Base-by-base conservation (phyloP, 2,888 invertebrate species). In the Lasioglossum villosulum region DNA sequence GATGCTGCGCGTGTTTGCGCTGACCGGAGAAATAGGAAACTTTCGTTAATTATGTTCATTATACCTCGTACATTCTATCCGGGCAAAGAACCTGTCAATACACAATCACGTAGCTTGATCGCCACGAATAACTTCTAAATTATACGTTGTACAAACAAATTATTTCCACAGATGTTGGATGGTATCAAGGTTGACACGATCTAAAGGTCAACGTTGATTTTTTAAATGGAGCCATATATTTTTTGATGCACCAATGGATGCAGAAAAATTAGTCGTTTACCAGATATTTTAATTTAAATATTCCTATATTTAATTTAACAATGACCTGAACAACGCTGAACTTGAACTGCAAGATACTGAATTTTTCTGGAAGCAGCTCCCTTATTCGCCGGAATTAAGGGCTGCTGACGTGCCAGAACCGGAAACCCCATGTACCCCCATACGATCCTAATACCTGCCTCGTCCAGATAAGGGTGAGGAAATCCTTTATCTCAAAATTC, bases 31-130 rank as follows among this genome's bases (percentile, higher is more conserved):
- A 37, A 8, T 34, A 23, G 34, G 3, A 34, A 66, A 34, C 37
- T 66, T 66, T 37, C 66, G 34, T 66, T 66, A 66, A 66, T 66
- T 34, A 66, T 23, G 30, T 66, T 37, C 37, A 34, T 66, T 66
- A 30, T 63, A 6, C 6, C 56, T n/a, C n/a, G n/a, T 12, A 12
- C 6, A 16, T 27, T 16, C 16, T 14, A 16, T 30, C 63, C 30
- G 27, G 16, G 2, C 16, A 30, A 63, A 6, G 63, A 63, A 30
- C 30, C 30, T 6, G 5, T 63, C 63, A n/a, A n/a, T 56, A 56
- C 3, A 56, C 23, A 48, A 19, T 0, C 48, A 48, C 48, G 6
- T 14, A 14, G 42, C 42, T 12, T 42, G 42, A 42, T 42, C 12
- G 42, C 14, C 42, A 4, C 42, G 42, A 45, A 16, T 48, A 48